phyloP scores from a whole-genome alignment of 2,113 vertebrate genomes.

The Atlantisia rogersi region DNA sequence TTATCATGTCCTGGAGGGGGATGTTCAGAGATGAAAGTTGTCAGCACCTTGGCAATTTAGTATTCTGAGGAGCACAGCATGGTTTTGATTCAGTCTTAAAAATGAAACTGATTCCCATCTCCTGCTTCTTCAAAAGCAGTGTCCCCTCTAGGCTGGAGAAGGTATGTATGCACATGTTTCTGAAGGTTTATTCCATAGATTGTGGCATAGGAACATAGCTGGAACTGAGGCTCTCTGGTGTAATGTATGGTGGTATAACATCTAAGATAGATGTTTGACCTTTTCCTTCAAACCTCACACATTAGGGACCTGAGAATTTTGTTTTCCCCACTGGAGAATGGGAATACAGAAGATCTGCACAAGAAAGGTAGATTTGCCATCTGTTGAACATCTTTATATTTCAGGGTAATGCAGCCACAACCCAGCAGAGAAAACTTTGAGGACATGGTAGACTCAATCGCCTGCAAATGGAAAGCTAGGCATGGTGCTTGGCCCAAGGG shows the following conservation, averaged over 20 bases:
- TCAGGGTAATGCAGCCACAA: neutral
- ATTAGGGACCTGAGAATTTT: neutral
- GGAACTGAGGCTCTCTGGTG: neutral
- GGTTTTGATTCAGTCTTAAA: neutral
- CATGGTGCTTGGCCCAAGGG: neutral
- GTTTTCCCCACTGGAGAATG: neutral
- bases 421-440: neutral
- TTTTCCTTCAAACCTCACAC: neutral
- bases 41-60: neutral
- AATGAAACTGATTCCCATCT: neutral
- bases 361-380: neutral
- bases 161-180: neutral
- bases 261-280: neutral
- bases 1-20: neutral
- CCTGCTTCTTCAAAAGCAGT: neutral
- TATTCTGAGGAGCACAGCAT: neutral
- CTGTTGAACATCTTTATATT: neutral
- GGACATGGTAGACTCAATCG: neutral
- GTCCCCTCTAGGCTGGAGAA: neutral
- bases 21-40: neutral
- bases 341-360: neutral
- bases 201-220: neutral
- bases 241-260: neutral
- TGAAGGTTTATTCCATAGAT: neutral
- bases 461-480: neutral